Percentiles rank a stretch among this genome's conserved stretches.
phyloP scores from a whole-genome alignment of 1,140 invertebrate genomes.

The Acromyrmex charruanus region DNA sequence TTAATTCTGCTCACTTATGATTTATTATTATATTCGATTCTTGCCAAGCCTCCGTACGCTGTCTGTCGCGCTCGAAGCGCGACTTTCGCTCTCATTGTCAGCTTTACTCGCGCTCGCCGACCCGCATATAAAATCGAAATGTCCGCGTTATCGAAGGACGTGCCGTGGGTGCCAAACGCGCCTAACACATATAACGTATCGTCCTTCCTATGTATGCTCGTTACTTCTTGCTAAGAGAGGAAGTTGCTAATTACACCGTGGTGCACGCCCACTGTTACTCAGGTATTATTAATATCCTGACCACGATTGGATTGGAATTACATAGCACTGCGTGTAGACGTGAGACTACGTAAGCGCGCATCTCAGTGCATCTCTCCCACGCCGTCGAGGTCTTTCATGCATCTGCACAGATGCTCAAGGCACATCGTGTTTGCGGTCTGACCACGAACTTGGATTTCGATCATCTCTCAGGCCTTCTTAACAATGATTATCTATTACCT shows the following conservation, averaged over 20 bases:
- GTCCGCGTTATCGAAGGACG: background rate
- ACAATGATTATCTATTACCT: too few species aligned
- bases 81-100: constrained; percentile 46
- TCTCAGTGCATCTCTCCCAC: constrained; percentile 66
- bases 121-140: constrained; percentile 32
- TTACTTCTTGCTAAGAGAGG: constrained; percentile 7
- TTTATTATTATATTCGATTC: constrained; percentile 7
- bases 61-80: constrained; percentile 11
- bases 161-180: constrained; percentile 2
- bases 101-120: constrained; percentile 35
- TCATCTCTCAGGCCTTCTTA: background rate
- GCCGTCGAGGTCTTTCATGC: background rate
- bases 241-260: constrained; percentile 26
- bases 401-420: background rate
- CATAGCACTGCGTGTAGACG: constrained; percentile 43
- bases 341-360: constrained; percentile 64
- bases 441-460: constrained; percentile 40
- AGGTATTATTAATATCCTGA: constrained; percentile 49
- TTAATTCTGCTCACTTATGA: background rate
- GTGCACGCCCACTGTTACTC: constrained; percentile 6
- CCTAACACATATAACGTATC: background rate
- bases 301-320: constrained; percentile 62
- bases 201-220: background rate
- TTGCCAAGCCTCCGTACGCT: constrained; percentile 8
- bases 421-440: constrained; percentile 14